Evolutionary conservation across 2,113 vertebrate genomes (phyloP).

Genomic region (Anoura caudifer): DNA sequence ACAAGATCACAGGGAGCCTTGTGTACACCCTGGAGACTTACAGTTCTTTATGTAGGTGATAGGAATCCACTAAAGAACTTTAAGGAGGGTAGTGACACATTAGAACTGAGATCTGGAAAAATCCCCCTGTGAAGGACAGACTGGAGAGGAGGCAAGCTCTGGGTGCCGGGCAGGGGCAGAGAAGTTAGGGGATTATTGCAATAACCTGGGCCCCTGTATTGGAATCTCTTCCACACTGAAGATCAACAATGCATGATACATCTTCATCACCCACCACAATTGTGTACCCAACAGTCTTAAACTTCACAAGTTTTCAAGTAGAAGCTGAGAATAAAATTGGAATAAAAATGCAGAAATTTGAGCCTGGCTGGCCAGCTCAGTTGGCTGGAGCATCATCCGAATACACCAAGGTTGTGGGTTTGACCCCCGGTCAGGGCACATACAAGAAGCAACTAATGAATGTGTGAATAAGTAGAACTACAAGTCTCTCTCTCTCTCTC

Average conservation of each 20-base stretch:
- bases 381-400: too few relatives aligned
- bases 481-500: background rate
- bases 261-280: too few relatives aligned
- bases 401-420: too few relatives aligned
- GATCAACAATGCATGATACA: background rate
- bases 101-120: background rate
- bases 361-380: background rate
- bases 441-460: too few relatives aligned
- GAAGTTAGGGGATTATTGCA: too few relatives aligned
- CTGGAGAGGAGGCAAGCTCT: background rate
- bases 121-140: too few relatives aligned
- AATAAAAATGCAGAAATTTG: background rate
- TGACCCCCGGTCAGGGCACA: too few relatives aligned
- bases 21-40: background rate
- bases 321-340: background rate
- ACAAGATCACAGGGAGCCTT: background rate
- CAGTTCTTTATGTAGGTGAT: background rate
- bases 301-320: background rate
- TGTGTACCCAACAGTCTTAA: background rate
- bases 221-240: background rate
- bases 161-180: too few relatives aligned
- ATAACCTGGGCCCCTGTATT: rapidly evolving
- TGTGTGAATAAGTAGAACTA: too few relatives aligned
- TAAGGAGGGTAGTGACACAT: background rate
- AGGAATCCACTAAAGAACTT: background rate